Conservation (phyloP, 1,140 invertebrate species). For the Eubasilissa regina region DNA sequence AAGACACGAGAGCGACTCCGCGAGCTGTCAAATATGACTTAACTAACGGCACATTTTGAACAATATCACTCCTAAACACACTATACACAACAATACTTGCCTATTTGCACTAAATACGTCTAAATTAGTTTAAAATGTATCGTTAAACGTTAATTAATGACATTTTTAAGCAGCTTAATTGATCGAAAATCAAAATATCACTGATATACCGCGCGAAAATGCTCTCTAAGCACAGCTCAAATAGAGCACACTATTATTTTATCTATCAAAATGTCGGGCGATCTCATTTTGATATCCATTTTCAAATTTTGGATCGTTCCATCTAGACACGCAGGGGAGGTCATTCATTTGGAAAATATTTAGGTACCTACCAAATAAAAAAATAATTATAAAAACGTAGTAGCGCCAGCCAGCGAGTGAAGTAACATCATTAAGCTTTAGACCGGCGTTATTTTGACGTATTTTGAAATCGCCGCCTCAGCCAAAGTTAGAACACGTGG, state of each 20-base stretch:
- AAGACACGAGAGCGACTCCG: slow-evolving; percentile 16
- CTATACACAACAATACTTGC: background rate
- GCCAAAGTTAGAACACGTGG: too few species aligned
- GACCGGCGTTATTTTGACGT: slow-evolving; percentile 20
- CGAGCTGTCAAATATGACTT: slow-evolving; percentile 32
- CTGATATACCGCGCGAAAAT: background rate
- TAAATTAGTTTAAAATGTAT: background rate
- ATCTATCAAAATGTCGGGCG: slow-evolving; percentile 28
- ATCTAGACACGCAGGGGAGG: background rate
- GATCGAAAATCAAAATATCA: background rate
- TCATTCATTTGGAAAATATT: background rate
- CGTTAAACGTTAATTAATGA: background rate
- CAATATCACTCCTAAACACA: background rate
- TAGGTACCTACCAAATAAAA: background rate
- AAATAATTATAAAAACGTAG: background rate
- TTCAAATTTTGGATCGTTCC: slow-evolving; percentile 30
- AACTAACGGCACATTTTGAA: slow-evolving; percentile 16
- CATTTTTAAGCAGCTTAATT: slow-evolving; percentile 2
- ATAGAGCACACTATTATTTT: slow-evolving; percentile 19
- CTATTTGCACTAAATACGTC: slow-evolving; percentile 5
- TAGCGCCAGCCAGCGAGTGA: background rate
- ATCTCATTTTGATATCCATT: slow-evolving; percentile 30
- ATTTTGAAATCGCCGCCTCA: slow-evolving; percentile 9
- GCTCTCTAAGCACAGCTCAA: background rate
- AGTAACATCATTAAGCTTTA: background rate